Percentiles rank a stretch among this genome's conserved stretches.
Evolutionary conservation across 2,113 vertebrate species (phyloP).

Genomic region (Cranoglanis bouderius): DNA sequence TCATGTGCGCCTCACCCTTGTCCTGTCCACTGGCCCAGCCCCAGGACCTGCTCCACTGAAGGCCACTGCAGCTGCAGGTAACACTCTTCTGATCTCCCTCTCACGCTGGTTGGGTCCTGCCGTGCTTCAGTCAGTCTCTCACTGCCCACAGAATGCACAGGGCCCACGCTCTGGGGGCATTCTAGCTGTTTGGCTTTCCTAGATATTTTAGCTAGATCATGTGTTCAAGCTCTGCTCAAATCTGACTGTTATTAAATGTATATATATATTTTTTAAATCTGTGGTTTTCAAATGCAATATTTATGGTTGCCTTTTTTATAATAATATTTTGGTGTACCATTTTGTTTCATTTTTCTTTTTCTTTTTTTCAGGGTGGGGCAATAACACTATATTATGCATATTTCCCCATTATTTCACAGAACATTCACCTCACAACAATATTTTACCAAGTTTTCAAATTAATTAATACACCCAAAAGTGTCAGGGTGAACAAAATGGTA

Average conservation of each 20-base stretch:
- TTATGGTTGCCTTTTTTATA: background rate
- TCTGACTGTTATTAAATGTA: constrained; percentile 14
- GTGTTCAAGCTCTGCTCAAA: constrained; percentile 11
- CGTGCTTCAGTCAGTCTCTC: constrained; percentile 51
- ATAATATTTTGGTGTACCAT: background rate
- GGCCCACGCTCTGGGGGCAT: constrained; percentile 50
- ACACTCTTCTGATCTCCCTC: constrained; percentile 72
- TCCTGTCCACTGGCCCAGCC: constrained; percentile 81
- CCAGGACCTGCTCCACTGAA: constrained; percentile 79
- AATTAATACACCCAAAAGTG: background rate
- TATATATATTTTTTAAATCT: background rate
- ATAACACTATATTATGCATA: background rate
- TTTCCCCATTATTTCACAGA: background rate
- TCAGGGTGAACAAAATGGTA: constrained; percentile 6
- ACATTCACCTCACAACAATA: background rate
- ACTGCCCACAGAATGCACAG: constrained; percentile 57
- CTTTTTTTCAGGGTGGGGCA: background rate
- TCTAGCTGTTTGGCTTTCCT: constrained; percentile 57
- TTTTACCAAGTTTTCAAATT: background rate
- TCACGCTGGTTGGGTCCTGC: constrained; percentile 66
- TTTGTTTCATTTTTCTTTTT: background rate
- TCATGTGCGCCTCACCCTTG: constrained; percentile 78
- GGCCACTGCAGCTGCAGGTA: constrained; percentile 78
- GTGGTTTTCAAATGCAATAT: constrained; percentile 8
- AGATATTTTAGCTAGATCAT: constrained; percentile 22